phyloP scores from a whole-genome alignment of 1,140 invertebrate genomes.

The Dendroctonus valens region DNA sequence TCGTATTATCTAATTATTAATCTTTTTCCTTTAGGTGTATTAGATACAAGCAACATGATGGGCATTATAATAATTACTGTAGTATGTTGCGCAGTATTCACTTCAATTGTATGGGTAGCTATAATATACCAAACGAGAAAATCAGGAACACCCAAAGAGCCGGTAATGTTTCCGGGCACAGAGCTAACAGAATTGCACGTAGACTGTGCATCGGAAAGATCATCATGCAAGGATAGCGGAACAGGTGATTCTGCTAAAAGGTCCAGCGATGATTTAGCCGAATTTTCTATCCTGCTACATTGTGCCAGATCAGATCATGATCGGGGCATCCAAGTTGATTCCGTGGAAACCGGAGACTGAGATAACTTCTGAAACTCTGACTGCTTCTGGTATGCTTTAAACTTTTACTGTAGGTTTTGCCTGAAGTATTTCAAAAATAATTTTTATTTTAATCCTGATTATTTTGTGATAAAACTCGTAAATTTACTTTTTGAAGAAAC shows the following conservation, averaged over 20 bases:
- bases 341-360: slow-evolving; percentile 10
- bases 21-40: slow-evolving; percentile 33
- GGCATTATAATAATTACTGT: slow-evolving; percentile 87
- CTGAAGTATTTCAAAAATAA: too few species aligned
- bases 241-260: slow-evolving; percentile 66
- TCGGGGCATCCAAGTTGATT: slow-evolving; percentile 30
- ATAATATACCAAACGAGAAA: slow-evolving; percentile 85
- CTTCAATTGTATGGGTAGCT: slow-evolving; percentile 88
- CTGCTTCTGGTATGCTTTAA: slow-evolving; percentile 24
- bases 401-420: neutral
- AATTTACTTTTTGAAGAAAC: too few species aligned
- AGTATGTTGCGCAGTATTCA: slow-evolving; percentile 84
- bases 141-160: slow-evolving; percentile 45
- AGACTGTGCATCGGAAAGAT: slow-evolving; percentile 53
- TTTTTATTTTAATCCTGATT: too few species aligned
- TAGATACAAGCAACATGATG: slow-evolving; percentile 63
- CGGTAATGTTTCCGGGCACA: slow-evolving; percentile 16
- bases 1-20: too few species aligned
- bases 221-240: slow-evolving; percentile 65
- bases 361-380: neutral
- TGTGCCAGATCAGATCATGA: slow-evolving; percentile 46
- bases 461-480: too few species aligned
- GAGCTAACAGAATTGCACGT: slow-evolving; percentile 32
- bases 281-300: slow-evolving; percentile 41
- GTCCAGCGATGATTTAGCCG: slow-evolving; percentile 52